phyloP scores from a whole-genome alignment of 1,140 invertebrate genomes.

The Pogonomyrmex californicus region DNA sequence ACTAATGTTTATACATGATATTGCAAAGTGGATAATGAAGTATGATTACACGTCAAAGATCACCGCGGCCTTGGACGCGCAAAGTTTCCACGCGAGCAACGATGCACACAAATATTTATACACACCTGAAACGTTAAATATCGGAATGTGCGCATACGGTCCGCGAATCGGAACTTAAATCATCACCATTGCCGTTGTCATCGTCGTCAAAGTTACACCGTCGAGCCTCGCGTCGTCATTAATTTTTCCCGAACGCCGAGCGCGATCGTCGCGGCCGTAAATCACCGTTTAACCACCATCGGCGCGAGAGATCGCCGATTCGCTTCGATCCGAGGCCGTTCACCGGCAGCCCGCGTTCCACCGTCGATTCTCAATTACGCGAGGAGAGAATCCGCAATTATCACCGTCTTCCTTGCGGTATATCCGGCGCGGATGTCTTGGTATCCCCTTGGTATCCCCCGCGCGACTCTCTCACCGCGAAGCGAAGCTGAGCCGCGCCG shows the following conservation, averaged over 20 bases:
- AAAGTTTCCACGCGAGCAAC: constrained; percentile 25
- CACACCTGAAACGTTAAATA: constrained; percentile 49
- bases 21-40: constrained; percentile 60
- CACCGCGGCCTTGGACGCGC: constrained; percentile 42
- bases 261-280: constrained; percentile 57
- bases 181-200: constrained; percentile 21
- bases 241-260: constrained; percentile 43
- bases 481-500: neutral
- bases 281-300: constrained; percentile 60
- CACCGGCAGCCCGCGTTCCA: neutral
- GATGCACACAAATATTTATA: constrained; percentile 44
- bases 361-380: constrained; percentile 46
- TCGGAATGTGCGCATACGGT: constrained; percentile 16
- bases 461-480: neutral
- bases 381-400: constrained; percentile 14
- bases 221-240: constrained; percentile 19
- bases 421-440: neutral
- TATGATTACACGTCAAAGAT: constrained; percentile 61
- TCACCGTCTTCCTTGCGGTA: neutral
- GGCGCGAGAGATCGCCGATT: constrained; percentile 17
- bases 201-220: constrained; percentile 18
- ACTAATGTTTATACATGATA: constrained; percentile 63
- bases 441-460: no score
- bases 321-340: constrained; percentile 23
- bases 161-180: constrained; percentile 16